Conservation (phyloP, 2,113 vertebrate species). For the Datnioides undecimradiatus region DNA sequence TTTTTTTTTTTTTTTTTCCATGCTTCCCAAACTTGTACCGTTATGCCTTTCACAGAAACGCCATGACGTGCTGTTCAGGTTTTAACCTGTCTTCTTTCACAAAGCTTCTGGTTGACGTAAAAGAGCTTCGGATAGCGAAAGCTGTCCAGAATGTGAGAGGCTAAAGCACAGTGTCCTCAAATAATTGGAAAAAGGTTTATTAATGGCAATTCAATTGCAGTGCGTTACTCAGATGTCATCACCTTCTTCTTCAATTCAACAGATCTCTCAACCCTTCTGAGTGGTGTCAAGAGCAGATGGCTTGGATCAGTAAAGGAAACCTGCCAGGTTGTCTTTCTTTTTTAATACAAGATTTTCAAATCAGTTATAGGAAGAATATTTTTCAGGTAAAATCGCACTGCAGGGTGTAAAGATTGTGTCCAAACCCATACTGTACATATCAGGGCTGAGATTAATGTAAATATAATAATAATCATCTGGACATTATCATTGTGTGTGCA, state of each 20-base stretch:
- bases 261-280: constrained; percentile 60
- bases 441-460: neutral
- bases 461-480: no score
- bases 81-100: neutral
- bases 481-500: no score
- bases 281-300: neutral
- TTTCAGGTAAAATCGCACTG: neutral
- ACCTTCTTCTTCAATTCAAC: constrained; percentile 12
- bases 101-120: neutral
- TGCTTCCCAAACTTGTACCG: neutral
- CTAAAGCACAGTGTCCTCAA: neutral
- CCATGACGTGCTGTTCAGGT: neutral
- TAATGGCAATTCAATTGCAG: neutral
- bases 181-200: neutral
- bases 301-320: constrained; percentile 11
- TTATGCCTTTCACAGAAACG: neutral
- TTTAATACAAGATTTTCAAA: neutral
- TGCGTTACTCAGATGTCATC: neutral
- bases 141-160: neutral
- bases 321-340: constrained; percentile 45
- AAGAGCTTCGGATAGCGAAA: neutral
- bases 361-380: neutral
- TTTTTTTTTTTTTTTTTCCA: neutral
- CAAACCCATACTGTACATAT: neutral
- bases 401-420: no score